Conservation (phyloP, 2,113 vertebrate genomes). For the Crotalus viridis region DNA sequence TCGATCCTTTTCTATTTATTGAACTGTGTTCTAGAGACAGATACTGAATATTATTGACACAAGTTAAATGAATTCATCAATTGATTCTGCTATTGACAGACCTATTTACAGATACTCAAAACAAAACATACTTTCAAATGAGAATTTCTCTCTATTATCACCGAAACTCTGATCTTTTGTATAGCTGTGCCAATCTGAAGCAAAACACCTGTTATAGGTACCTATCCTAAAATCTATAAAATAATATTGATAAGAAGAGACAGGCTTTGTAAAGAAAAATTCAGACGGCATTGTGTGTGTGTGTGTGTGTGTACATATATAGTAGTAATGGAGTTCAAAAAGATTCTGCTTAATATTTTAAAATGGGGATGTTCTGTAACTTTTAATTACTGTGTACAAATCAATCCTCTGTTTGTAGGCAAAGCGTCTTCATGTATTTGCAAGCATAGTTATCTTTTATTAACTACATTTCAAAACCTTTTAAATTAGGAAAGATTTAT, state of each 20-base stretch:
- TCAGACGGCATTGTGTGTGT: background rate
- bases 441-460: background rate
- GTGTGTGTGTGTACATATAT: too few relatives aligned
- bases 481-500: background rate
- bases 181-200: background rate
- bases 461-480: background rate
- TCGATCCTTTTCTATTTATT: constrained; percentile 24
- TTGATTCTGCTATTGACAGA: constrained; percentile 14
- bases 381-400: background rate
- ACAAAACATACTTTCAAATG: constrained; percentile 20
- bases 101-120: constrained; percentile 18
- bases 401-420: background rate
- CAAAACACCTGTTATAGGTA: background rate
- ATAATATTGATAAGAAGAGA: background rate
- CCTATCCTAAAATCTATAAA: background rate
- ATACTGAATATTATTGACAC: constrained; percentile 15
- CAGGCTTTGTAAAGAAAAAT: background rate
- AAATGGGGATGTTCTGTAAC: background rate
- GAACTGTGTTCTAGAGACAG: constrained; percentile 19
- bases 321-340: background rate
- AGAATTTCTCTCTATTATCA: background rate
- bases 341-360: background rate
- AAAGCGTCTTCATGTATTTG: background rate
- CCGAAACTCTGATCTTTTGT: background rate
- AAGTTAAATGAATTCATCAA: constrained; percentile 22